Conservation (phyloP, 2,888 invertebrate genomes). For the Platycnemis pennipes region DNA sequence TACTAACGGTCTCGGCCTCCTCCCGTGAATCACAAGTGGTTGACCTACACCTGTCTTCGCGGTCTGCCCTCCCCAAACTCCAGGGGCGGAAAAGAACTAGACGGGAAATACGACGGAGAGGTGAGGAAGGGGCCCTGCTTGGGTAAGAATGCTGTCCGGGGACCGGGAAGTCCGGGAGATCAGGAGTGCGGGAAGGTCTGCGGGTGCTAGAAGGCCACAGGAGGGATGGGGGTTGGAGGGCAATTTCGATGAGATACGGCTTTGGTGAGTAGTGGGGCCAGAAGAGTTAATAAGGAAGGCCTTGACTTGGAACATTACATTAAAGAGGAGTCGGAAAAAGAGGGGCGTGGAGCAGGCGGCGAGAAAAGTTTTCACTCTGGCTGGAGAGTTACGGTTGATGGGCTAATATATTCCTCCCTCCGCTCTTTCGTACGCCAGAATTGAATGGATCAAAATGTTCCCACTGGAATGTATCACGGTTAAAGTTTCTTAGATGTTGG, state of each 20-base stretch:
- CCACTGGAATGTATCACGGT: background rate
- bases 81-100: background rate
- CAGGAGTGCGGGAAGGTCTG: too few species aligned
- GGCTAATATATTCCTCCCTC: background rate
- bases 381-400: background rate
- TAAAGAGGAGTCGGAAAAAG: background rate
- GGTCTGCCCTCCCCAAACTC: background rate
- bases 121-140: too few species aligned
- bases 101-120: background rate
- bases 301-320: background rate
- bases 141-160: too few species aligned
- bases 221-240: background rate
- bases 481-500: background rate
- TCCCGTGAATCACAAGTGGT: background rate
- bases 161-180: too few species aligned
- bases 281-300: slow-evolving; percentile 9
- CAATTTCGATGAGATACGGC: background rate
- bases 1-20: background rate
- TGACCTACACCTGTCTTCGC: slow-evolving; percentile 1
- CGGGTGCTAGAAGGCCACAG: background rate
- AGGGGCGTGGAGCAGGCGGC: background rate
- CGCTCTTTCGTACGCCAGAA: background rate
- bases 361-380: background rate
- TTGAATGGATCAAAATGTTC: background rate
- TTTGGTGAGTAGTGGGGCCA: background rate